Evolutionary conservation across 2,797 vertebrate species (phyloP), one percentile per base, ranked within the genome.

Genomic region (Lepus oiostolus): DNA sequence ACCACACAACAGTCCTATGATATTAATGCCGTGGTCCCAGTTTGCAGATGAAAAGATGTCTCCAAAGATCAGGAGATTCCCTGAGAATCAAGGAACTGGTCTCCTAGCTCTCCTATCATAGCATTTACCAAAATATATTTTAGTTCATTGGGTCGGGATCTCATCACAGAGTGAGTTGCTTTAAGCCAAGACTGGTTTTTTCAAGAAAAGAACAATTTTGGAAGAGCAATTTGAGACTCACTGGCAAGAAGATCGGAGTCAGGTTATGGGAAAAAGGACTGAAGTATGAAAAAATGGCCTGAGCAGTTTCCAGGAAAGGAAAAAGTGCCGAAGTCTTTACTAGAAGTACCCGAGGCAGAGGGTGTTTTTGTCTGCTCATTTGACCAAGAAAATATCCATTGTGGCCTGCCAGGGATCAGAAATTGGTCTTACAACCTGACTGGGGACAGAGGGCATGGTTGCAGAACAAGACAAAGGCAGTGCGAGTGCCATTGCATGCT

Each of bases 401-500:
- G 38, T 35, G 38, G 58, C 2, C 74, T 30, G 13, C 12, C 4
- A 13, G 4, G 10, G n/a, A 60, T 60, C 58, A 83, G 70, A 60
- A 76, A 81, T 0, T 0, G 4, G 24, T 42, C 22, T 86, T 2
- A 17, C 47, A 1, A 3, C 16, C 74, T 16, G 24, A 72, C 62
- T 63, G 21, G 10, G 19, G 70, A 22, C 7, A 22, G 10, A 22
- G 58, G 81, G 28, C 32, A 12, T 6, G 52, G 38, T 22, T 1
- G 0, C 0, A 10, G n/a, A 35, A 30, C 1, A 30, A 12, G 10
- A 72, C 38, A 13, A 30, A 0, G 6, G 54, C 54, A 16, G 47
- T 0, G 1, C 21, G 8, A 2, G 7, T 8, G 42, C 42, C 30
- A 2, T 30, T 6, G 22, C 5, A 0, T 0, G 70, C 67, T 9